phyloP scores from a whole-genome alignment of 2,888 invertebrate species.

The Cephus nigrinus region DNA sequence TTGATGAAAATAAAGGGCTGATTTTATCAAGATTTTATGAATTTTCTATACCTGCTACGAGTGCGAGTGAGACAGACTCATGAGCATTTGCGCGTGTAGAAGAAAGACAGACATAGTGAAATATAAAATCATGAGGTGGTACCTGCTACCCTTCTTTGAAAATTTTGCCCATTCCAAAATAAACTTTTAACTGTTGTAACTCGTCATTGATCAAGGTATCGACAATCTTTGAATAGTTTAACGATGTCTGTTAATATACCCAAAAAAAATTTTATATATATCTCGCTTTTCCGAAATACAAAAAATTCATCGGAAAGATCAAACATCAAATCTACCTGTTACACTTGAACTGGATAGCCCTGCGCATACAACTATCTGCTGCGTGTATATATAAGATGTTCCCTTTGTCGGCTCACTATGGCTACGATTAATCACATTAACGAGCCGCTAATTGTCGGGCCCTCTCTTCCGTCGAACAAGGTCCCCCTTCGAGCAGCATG shows the following conservation, averaged over 20 bases:
- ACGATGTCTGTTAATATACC: neutral
- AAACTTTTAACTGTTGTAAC: neutral
- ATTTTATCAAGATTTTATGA: neutral
- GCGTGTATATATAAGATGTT: neutral
- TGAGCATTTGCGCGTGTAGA: neutral
- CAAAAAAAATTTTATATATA: no score
- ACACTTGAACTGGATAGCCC: neutral
- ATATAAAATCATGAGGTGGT: neutral
- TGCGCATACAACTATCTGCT: neutral
- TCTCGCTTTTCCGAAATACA: no score
- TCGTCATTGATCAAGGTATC: neutral
- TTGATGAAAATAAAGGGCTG: neutral
- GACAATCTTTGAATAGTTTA: neutral
- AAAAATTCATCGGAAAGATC: neutral
- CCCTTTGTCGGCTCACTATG: constrained; percentile 26
- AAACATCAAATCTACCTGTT: neutral
- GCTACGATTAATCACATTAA: constrained; percentile 32
- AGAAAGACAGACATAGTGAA: neutral
- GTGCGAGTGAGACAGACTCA: neutral
- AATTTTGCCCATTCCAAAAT: neutral
- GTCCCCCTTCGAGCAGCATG: constrained; percentile 1
- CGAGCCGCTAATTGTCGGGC: constrained; percentile 30
- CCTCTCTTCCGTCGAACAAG: constrained; percentile 20
- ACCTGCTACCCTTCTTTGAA: neutral
- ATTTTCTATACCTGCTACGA: neutral